Conservation (phyloP, 2,888 invertebrate species). For the Bhutanitis thaidina region DNA sequence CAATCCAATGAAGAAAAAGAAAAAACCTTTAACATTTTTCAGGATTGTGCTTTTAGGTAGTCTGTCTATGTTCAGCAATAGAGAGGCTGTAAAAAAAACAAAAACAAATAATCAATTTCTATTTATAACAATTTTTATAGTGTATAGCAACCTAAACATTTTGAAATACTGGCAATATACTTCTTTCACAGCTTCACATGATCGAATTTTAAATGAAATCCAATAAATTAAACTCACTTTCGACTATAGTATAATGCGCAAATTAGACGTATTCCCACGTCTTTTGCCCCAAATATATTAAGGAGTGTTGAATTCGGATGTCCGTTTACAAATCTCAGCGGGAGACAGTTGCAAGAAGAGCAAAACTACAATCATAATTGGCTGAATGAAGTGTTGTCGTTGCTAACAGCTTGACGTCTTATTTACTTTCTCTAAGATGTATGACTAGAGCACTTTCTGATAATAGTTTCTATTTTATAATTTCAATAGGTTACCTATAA, state of each 20-base stretch:
- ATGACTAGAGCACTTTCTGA: not conserved
- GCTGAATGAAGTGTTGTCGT: conserved; percentile 11
- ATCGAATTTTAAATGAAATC: not conserved
- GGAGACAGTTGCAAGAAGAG: conserved; percentile 1
- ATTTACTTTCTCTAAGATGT: not conserved
- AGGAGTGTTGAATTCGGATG: conserved; percentile 11
- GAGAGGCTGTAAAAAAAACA: too few relatives aligned
- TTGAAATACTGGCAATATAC: too few relatives aligned
- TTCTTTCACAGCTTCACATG: too few relatives aligned
- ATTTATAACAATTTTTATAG: too few relatives aligned
- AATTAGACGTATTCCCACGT: conserved; percentile 19
- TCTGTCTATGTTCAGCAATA: too few relatives aligned
- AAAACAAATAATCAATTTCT: too few relatives aligned
- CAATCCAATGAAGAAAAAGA: too few relatives aligned
- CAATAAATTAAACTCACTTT: conserved; percentile 3
- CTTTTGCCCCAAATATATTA: conserved; percentile 4
- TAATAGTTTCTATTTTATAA: not conserved
- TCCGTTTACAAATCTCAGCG: conserved; percentile 12
- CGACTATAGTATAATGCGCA: not conserved
- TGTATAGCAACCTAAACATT: too few relatives aligned
- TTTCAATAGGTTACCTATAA: too few relatives aligned
- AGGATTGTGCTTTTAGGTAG: too few relatives aligned
- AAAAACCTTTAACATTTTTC: too few relatives aligned
- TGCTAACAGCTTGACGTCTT: conserved; percentile 13
- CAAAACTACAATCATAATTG: conserved; percentile 13